A percentile compares a stretch with the other conserved stretches of the same genome.
phyloP scores from a whole-genome alignment of 2,888 invertebrate genomes.

The Troides aeacus region DNA sequence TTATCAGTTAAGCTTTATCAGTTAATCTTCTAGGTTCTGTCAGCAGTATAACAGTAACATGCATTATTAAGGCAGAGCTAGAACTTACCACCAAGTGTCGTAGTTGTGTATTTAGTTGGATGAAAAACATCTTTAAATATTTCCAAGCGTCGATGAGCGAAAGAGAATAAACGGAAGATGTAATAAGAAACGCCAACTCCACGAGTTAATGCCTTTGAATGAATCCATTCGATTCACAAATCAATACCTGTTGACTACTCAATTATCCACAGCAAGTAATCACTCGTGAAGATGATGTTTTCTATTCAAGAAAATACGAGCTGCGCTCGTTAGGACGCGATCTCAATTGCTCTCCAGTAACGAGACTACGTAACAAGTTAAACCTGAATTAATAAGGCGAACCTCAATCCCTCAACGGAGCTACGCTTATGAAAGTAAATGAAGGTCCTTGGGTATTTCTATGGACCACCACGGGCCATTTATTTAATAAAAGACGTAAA shows the following conservation, averaged over 20 bases:
- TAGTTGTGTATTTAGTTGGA: too few species aligned
- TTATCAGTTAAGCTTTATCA: too few species aligned
- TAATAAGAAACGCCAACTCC: too few species aligned
- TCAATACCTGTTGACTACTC: constrained; percentile 1
- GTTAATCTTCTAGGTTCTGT: too few species aligned
- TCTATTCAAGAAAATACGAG: constrained; percentile 7
- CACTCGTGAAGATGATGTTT: constrained; percentile 4
- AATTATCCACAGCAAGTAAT: constrained; percentile 2
- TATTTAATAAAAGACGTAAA: too few species aligned
- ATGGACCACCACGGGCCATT: not conserved
- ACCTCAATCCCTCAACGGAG: not conserved
- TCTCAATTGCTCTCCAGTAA: constrained; percentile 15
- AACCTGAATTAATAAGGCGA: constrained; percentile 20
- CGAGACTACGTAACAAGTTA: constrained; percentile 12
- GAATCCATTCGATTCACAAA: not conserved
- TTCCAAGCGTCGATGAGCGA: too few species aligned
- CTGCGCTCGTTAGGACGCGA: constrained; percentile 8
- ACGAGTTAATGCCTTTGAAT: too few species aligned
- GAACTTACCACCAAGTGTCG: too few species aligned
- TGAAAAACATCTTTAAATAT: too few species aligned
- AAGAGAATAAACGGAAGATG: too few species aligned
- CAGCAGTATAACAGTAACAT: too few species aligned
- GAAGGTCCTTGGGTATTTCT: constrained; percentile 12
- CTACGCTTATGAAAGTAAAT: constrained; percentile 4
- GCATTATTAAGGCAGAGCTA: too few species aligned